Base-by-base conservation (phyloP, 2,113 vertebrate genomes). In the Ptychochromis oligacanthus region DNA sequence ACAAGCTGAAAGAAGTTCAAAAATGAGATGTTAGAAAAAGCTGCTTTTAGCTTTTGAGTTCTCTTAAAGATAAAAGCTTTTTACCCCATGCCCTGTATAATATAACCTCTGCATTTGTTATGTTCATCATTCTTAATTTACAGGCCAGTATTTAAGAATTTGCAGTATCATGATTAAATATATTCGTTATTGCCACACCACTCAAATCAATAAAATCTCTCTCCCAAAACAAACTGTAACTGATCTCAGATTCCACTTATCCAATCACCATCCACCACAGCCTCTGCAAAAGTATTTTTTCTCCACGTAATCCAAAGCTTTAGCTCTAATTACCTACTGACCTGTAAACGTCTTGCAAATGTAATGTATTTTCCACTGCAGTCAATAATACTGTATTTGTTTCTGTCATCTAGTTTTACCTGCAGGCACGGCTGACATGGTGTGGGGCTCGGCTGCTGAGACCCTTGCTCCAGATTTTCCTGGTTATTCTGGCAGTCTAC, bases 371-470 rank as follows among this genome's bases (percentile, higher is more conserved):
- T 12, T 43, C 14, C 18, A 15, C 10, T 3, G 2, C 14, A 85
- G 2, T 28, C n/a, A 82, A 72, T 54, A 34, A 76, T 4, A 3
- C 24, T 13, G 2, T 14, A 20, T 79, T 36, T 36, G 11, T 77
- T 72, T 82, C 11, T 55, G 46, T n/a, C 3, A 52, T 0, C 59
- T 70, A 97, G 96, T 95, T 97, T 86, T 96, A 96, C 75, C 84
- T 96, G 82, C 96, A 97, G 91, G 95, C 96, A 0, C 85, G 95
- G 20, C 80, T 96, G 36, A 95, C 93, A 0, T 96, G 96, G 95
- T 88, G 62, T 0, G 95, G 95, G 1, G 94, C 96, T 55, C 93
- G 95, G 10, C 92, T 96, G 59, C 86, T 96, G 40, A 88, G 93
- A n/a, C 95, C 96, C 0, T 56, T 93, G 5, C 76, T 96, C 24